phyloP scores from a whole-genome alignment of 2,888 invertebrate genomes.

The Tethea ocularis region DNA sequence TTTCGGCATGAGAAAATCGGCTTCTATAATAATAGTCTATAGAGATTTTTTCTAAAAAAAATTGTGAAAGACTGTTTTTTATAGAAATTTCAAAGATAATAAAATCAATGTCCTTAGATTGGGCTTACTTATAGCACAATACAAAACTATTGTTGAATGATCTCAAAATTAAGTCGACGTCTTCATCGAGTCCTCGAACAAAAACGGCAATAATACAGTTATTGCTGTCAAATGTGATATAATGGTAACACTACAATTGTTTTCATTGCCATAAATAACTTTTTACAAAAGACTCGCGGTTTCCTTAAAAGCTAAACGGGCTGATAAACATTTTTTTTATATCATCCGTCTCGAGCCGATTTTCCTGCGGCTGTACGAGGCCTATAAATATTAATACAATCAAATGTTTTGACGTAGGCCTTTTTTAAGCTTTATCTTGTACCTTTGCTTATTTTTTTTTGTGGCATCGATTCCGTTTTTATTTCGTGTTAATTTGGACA shows the following conservation, averaged over 20 bases:
- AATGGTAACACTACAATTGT: conserved; percentile 82
- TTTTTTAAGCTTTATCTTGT: conserved; percentile 82
- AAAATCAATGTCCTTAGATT: conserved; percentile 2
- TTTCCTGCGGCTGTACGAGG: conserved; percentile 78
- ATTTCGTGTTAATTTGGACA: conserved; percentile 84
- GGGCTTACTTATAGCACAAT: conserved; percentile 46
- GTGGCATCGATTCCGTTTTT: conserved; percentile 79
- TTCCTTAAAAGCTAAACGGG: conserved; percentile 82
- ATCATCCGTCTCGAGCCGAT: conserved; percentile 53
- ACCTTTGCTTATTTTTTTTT: conserved; percentile 80
- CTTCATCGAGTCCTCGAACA: conserved; percentile 67
- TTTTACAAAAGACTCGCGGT: conserved; percentile 82
- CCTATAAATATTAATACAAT: conserved; percentile 84
- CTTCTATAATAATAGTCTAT: background rate
- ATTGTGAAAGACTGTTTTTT: background rate
- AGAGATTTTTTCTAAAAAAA: no score
- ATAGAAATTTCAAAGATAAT: background rate
- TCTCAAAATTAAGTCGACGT: conserved; percentile 60
- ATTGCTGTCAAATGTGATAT: conserved; percentile 81
- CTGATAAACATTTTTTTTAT: conserved; percentile 82
- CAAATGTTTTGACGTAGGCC: conserved; percentile 84
- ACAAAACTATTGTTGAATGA: conserved; percentile 56
- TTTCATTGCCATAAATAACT: conserved; percentile 80
- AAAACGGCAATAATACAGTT: conserved; percentile 74
- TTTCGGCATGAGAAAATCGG: background rate